These are phyloP conservation scores for Schrankia costaestrigalis DNA, from an alignment of 2,888 invertebrate species.

Conservation along the genomic window DNA sequence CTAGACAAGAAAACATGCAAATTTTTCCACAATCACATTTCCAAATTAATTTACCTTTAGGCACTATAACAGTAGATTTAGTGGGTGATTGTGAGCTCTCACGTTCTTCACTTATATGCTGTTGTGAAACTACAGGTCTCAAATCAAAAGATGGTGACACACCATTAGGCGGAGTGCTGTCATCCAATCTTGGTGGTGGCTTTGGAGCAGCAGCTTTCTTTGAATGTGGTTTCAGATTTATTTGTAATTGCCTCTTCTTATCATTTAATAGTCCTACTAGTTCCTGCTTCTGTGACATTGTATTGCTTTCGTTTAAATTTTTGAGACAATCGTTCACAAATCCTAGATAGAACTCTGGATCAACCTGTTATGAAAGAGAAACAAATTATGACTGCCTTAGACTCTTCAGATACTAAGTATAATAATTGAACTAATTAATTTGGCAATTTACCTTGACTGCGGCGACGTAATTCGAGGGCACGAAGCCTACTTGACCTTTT, in stretches of 20 bases:
- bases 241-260: slow-evolving; percentile 82
- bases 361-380: slow-evolving; percentile 69
- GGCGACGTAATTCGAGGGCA: slow-evolving; percentile 92
- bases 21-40: no score
- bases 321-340: slow-evolving; percentile 87
- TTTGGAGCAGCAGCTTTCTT: slow-evolving; percentile 70
- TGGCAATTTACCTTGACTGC: slow-evolving; percentile 83
- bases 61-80: slow-evolving; percentile 42
- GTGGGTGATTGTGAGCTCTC: slow-evolving; percentile 54
- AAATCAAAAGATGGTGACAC: slow-evolving; percentile 73
- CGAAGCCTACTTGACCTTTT: slow-evolving; percentile 90
- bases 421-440: slow-evolving; percentile 27
- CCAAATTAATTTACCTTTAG: slow-evolving; percentile 44
- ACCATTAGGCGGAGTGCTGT: slow-evolving; percentile 69
- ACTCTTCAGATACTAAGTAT: slow-evolving; percentile 11
- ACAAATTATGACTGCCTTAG: slow-evolving; percentile 13
- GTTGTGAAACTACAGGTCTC: slow-evolving; percentile 71
- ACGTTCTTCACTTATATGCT: slow-evolving; percentile 64
- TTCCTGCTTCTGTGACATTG: slow-evolving; percentile 81
- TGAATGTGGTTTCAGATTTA: slow-evolving; percentile 48
- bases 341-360: slow-evolving; percentile 85
- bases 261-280: slow-evolving; percentile 82
- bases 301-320: slow-evolving; percentile 69
- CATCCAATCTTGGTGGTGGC: slow-evolving; percentile 67
- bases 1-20: no score